Base-by-base conservation (phyloP, 2,888 invertebrate species). In the Nowickia ferox region DNA sequence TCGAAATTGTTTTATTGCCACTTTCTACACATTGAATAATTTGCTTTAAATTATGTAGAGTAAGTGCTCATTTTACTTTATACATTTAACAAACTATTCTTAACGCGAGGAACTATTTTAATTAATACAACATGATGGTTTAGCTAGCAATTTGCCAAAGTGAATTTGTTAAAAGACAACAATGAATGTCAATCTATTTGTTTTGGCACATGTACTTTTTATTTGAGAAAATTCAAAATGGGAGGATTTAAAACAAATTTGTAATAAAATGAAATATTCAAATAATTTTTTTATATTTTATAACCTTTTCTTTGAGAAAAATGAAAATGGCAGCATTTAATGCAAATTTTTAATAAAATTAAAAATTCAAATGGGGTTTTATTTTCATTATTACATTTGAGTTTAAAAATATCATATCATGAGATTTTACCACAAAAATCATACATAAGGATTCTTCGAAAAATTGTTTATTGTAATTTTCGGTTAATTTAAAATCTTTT, bases 1-100 rank as follows among this genome's bases (percentile, higher is more conserved):
- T 78, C 57, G 42, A 38, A 71, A 78, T 77, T n/a, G 10, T 30
- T 30, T 63, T 42, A 15, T 63, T 77, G 71, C 72, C 66, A 83
- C 66, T 15, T 71, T 65, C 13, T 40, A 77, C 65, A 82, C 38
- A 78, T 86, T 86, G 55, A 79, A 76, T 72, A 83, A 83, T 86
- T 83, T 79, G 85, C 82, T 79, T 82, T 76, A 72, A 86, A 86
- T 82, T 82, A 65, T 66, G 17, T 61, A 51, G 40, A 74, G 69
- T 76, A 75, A 81, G 63, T 40, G 80, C 51, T 66, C 66, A 80
- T 78, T 72, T 81, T 51, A 19, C 57, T 61, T 81, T 65, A 55
- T 59, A 53, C 65, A 61, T 75, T 61, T 68, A 66, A 86, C 71
- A 79, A 83, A 86, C 80, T 83, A 71, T 51, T 55, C 59, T 30